Evolutionary conservation across 2,888 invertebrate genomes (phyloP), one percentile per base, ranked within the genome.

Genomic region (Sarcophaga caerulescens): DNA sequence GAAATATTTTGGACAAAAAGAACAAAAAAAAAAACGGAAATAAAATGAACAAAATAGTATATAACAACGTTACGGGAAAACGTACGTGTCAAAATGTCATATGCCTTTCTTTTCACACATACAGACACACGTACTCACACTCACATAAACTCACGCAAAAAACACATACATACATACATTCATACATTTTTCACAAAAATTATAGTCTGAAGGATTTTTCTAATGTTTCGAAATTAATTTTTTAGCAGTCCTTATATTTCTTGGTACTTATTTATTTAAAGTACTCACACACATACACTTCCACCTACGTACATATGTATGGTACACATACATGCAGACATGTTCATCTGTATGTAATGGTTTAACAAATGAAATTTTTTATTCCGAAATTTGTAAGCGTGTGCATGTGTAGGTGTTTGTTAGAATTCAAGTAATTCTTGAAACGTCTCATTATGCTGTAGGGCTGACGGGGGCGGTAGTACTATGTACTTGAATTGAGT

Each of bases 11-110:
- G 17, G 8, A 65, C 17, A 44, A n/a, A 69, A 60, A 3, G 11
- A 21, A 35, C 68, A 83, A 19, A 60, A 10, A 66, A 76, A 62
- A 12, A 63, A 35, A 35, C 10, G 35, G 35, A 35, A 35, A 35
- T 35, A 35, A 63, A 25, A 47, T 45, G 23, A 21, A 44, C 17
- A 47, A 19, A n/a, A 21, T 21, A 44, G 19, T 35, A 78, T 45
- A 17, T 62, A 68, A 74, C 17, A 52, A 78, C 52, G 35, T 52
- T 62, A 78, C 25, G 66, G 35, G n/a, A 65, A 84, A 65, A 71
- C 66, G 45, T 80, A 84, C 75, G 70, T 80, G 79, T 76, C 78
- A 84, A 84, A 84, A 84, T 84, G 57, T 74, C 80, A 75, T 75
- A 25, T 75, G 8, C 35, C 8, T 35, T 35, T 35, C n/a, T 35